Evolutionary conservation across 2,888 invertebrate species (phyloP).

Genomic region (Plebejus melissa): DNA sequence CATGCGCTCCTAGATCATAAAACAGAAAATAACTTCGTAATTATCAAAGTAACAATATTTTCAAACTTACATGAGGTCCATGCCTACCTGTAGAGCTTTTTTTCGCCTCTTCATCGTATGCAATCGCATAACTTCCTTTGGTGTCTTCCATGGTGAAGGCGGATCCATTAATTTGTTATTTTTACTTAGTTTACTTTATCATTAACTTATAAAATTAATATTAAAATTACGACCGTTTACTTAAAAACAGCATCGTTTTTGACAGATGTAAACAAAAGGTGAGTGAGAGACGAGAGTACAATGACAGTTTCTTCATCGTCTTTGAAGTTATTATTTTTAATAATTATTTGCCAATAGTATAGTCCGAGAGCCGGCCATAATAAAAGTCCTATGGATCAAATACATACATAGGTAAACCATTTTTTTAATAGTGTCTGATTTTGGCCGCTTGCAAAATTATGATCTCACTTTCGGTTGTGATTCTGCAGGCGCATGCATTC

Average conservation of each 20-base stretch:
- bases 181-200: background rate
- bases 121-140: slow-evolving; percentile 83
- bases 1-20: slow-evolving; percentile 63
- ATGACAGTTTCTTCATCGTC: background rate
- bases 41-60: slow-evolving; percentile 10
- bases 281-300: background rate
- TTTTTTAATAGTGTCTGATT: too few species aligned
- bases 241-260: slow-evolving; percentile 1
- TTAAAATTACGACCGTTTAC: background rate
- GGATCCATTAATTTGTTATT: slow-evolving; percentile 53
- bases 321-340: too few species aligned
- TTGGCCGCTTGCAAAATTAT: too few species aligned
- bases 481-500: too few species aligned
- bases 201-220: background rate
- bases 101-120: slow-evolving; percentile 88
- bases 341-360: background rate
- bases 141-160: slow-evolving; percentile 80
- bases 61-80: slow-evolving; percentile 1
- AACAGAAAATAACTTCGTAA: background rate
- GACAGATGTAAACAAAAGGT: slow-evolving; percentile 10
- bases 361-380: too few species aligned
- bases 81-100: slow-evolving; percentile 84
- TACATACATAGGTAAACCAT: too few species aligned
- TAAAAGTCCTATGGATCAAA: too few species aligned
- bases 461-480: too few species aligned